Conservation (phyloP, 1,140 invertebrate species). For the Maconellicoccus hirsutus region DNA sequence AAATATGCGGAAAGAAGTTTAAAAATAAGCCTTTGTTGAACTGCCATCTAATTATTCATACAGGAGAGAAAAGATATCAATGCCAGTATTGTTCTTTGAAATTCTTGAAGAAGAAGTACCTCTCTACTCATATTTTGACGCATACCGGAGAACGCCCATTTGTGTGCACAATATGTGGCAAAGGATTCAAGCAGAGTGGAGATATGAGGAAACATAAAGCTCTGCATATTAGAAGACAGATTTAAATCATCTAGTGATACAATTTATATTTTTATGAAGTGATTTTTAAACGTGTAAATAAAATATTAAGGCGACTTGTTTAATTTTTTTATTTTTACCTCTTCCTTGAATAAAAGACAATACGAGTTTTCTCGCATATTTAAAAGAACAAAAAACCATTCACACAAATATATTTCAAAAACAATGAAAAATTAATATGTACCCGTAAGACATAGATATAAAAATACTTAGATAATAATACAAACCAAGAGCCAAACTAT, state of each 20-base stretch:
- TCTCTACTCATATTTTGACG: conserved; percentile 43
- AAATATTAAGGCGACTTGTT: too few species aligned
- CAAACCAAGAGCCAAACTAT: too few species aligned
- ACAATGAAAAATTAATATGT: too few species aligned
- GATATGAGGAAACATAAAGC: conserved; percentile 30
- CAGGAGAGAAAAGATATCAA: conserved; percentile 26
- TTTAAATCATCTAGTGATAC: not conserved
- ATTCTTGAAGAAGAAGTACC: conserved; percentile 17
- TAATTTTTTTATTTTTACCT: too few species aligned
- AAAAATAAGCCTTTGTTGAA: conserved; percentile 37
- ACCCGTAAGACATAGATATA: too few species aligned
- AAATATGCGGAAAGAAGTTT: conserved; percentile 37
- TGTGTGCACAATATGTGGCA: conserved; percentile 44
- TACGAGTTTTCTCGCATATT: too few species aligned
- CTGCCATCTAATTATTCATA: conserved; percentile 32
- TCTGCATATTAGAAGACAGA: conserved; percentile 23
- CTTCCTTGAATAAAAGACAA: too few species aligned
- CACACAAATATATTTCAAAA: too few species aligned
- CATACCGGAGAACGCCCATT: conserved; percentile 59
- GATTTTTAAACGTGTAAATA: too few species aligned
- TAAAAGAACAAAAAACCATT: too few species aligned
- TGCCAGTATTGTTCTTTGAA: conserved; percentile 23
- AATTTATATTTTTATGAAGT: too few species aligned
- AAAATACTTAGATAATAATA: too few species aligned
- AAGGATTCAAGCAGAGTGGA: conserved; percentile 27